Base-by-base conservation (phyloP, 2,113 vertebrate genomes). In the Prolemur simus region DNA sequence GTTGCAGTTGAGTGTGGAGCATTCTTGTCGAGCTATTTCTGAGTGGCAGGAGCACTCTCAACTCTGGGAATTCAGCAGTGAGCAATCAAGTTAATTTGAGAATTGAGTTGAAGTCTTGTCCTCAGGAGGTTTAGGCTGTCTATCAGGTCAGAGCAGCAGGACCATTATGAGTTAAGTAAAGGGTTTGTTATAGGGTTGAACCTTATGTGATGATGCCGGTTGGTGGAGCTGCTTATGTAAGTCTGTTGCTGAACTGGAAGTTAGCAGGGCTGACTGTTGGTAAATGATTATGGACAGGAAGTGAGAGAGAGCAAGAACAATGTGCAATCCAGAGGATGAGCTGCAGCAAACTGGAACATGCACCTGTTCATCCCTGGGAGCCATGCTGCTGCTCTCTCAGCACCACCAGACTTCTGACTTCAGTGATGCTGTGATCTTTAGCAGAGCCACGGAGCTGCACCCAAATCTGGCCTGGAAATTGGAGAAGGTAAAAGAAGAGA, bases 121-220 rank as follows among this genome's bases (percentile, higher is more conserved):
- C 78, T 49, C 20, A 52, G 34, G 77, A 42, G 47, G 5, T 47
- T 82, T 6, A 69, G 63, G 23, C 63, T 45, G 13, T 32, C 49
- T 34, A 32, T 47, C 73, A 37, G 5, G 52, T 63, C 14, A 20
- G 56, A 81, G 82, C 37, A 81, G 27, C 37, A 74, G 64, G 49
- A 18, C 14, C 8, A 18, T 71, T n/a, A 4, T 64, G 73, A 56
- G 23, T 88, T 27, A 25, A 2, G 14, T 8, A 56, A 74, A 74
- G 83, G 0, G 29, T 78, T 81, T 21, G 45, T 47, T 8, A 3
- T 15, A 25, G 66, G 66, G 56, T 39, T 49, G 56, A 58, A 68
- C 4, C 8, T 63, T 21, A 18, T 1, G 25, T 12, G 66, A 20
- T 60, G 11, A 3, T 21, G 73, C 8, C 4, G 3, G 8, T 5